Evolutionary conservation across 2,888 invertebrate genomes (phyloP).

Genomic region (Ypsolopha sequella): DNA sequence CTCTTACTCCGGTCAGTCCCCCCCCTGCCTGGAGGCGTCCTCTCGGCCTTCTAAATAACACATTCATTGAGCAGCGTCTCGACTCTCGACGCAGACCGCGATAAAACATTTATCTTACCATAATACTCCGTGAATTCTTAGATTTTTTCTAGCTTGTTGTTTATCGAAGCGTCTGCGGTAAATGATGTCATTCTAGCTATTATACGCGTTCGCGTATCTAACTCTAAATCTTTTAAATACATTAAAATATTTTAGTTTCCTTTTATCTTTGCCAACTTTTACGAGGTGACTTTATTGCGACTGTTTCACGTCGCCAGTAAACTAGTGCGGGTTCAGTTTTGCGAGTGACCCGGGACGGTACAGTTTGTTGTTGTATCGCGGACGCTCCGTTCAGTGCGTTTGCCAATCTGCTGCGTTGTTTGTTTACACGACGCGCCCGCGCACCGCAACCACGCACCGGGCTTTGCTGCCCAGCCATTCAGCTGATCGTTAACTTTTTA

Average conservation of each 20-base stretch:
- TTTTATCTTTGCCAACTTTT: not conserved
- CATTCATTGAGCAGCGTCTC: conserved; percentile 30
- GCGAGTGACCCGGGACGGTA: not conserved
- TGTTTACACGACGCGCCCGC: conserved; percentile 37
- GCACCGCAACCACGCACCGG: conserved; percentile 13
- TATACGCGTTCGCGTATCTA: too few relatives aligned
- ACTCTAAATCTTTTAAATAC: too few relatives aligned
- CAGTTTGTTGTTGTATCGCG: conserved; percentile 20
- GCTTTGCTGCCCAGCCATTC: conserved; percentile 1
- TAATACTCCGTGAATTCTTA: conserved; percentile 9
- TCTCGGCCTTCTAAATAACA: conserved; percentile 28
- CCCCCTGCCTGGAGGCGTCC: conserved; percentile 17
- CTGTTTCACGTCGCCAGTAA: not conserved
- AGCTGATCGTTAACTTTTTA: conserved; percentile 26
- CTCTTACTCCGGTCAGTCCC: conserved; percentile 21
- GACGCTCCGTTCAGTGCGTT: conserved; percentile 18
- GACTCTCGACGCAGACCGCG: conserved; percentile 12
- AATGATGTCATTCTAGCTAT: too few relatives aligned
- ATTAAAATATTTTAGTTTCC: not conserved
- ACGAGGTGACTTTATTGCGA: not conserved
- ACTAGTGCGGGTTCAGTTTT: not conserved
- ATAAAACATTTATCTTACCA: conserved; percentile 21
- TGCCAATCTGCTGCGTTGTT: conserved; percentile 38
- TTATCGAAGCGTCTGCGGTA: too few relatives aligned
- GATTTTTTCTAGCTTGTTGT: not conserved